Evolutionary conservation across 2,888 invertebrate genomes (phyloP).

Genomic region (Marronus borbonicus): DNA sequence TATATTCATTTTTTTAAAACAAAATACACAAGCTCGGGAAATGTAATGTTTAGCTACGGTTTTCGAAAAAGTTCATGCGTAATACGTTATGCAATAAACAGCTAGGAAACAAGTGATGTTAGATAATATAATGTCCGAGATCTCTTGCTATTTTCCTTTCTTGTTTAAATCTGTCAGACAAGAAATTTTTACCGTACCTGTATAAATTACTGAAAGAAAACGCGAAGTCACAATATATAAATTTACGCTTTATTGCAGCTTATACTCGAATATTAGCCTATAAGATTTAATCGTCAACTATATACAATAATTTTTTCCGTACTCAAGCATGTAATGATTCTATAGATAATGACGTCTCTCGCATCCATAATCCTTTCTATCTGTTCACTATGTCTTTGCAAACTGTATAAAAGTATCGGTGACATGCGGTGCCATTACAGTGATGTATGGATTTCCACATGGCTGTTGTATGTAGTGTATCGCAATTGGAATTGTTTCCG

Average conservation of each 20-base stretch:
- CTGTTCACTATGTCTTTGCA: not conserved
- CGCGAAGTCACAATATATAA: conserved; percentile 4
- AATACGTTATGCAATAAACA: too few relatives aligned
- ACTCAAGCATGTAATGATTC: conserved; percentile 8
- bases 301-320: conserved; percentile 7
- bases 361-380: conserved; percentile 24
- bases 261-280: conserved; percentile 12
- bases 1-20: not conserved
- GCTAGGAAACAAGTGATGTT: too few relatives aligned
- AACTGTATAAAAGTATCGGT: not conserved
- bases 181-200: not conserved
- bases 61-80: too few relatives aligned
- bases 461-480: conserved; percentile 13
- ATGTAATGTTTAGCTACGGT: too few relatives aligned
- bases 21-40: too few relatives aligned
- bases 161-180: too few relatives aligned
- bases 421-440: conserved; percentile 39
- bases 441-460: conserved; percentile 41
- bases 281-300: conserved; percentile 22
- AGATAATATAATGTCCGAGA: too few relatives aligned
- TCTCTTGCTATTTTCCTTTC: too few relatives aligned
- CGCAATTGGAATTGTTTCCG: conserved; percentile 38
- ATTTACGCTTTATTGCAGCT: conserved; percentile 8
- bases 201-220: conserved; percentile 5
- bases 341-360: conserved; percentile 15